These are phyloP conservation scores for Austrofundulus limnaeus DNA, from an alignment of 2,113 vertebrate genomes.

Conservation along the genomic window DNA sequence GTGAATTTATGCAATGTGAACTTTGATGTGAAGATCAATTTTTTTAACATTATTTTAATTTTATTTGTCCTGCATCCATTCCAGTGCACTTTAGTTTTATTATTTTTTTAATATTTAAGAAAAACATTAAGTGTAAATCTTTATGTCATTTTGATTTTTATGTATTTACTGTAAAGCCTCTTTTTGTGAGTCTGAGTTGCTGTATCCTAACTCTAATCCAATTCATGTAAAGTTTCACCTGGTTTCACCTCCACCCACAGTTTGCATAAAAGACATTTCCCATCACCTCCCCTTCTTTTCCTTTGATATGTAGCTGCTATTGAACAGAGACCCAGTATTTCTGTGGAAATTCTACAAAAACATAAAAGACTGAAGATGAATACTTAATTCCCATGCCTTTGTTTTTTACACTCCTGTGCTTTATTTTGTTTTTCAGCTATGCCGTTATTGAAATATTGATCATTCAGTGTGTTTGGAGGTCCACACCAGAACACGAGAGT, in stretches of 20 bases:
- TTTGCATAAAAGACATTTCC: neutral
- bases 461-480: slow-evolving; percentile 12
- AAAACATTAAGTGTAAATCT: no score
- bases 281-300: neutral
- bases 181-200: no score
- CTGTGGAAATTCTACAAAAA: slow-evolving; percentile 10
- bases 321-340: slow-evolving; percentile 2
- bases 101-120: no score
- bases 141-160: no score
- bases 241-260: neutral
- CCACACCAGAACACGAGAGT: neutral
- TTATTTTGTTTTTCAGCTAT: neutral
- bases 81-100: no score
- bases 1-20: no score
- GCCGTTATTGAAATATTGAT: neutral
- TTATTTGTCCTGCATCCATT: no score
- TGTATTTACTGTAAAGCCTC: no score
- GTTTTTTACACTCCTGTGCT: neutral
- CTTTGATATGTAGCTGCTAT: neutral
- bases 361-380: neutral
- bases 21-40: no score
- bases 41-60: no score
- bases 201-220: no score
- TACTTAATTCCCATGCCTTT: neutral
- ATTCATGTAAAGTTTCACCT: neutral